phyloP scores from a whole-genome alignment of 1,140 invertebrate genomes.

The Metopolophium dirhodum region DNA sequence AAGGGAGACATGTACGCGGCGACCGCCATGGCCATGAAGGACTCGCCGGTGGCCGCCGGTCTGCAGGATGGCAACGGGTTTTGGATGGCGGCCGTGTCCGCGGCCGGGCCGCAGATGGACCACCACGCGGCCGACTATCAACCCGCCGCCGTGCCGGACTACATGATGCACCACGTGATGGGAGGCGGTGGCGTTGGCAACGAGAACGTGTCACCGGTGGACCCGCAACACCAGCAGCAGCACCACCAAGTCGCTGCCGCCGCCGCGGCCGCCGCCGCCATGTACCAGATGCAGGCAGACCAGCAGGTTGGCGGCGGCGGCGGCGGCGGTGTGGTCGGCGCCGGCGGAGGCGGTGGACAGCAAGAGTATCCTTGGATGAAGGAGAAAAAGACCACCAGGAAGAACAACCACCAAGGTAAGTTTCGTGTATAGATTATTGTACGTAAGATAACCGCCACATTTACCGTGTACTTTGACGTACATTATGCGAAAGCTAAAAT shows the following conservation, averaged over 20 bases:
- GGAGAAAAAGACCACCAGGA: constrained; percentile 93
- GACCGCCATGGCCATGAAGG: constrained; percentile 44
- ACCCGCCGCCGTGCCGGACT: constrained; percentile 91
- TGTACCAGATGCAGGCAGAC: constrained; percentile 56
- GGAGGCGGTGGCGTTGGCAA: constrained; percentile 61
- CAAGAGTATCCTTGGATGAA: constrained; percentile 98
- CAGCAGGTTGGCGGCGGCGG: constrained; percentile 49
- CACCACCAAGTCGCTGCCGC: constrained; percentile 50
- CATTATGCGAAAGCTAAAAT: background rate
- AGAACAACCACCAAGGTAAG: constrained; percentile 86
- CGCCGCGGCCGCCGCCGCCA: constrained; percentile 36
- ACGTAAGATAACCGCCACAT: background rate
- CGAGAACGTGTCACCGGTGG: constrained; percentile 70
- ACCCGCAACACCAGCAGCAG: constrained; percentile 60
- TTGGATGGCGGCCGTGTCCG: constrained; percentile 68
- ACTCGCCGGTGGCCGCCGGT: constrained; percentile 41
- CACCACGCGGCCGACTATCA: constrained; percentile 65
- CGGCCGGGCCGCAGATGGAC: constrained; percentile 65
- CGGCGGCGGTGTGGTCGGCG: constrained; percentile 64
- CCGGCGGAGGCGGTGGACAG: constrained; percentile 70
- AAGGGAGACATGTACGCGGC: constrained; percentile 56
- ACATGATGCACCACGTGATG: constrained; percentile 77
- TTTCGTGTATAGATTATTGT: background rate
- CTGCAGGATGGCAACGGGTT: constrained; percentile 63
- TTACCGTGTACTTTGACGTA: background rate